Evolutionary conservation across 2,797 vertebrate species (phyloP).

Genomic region (Gambusia yucatana): DNA sequence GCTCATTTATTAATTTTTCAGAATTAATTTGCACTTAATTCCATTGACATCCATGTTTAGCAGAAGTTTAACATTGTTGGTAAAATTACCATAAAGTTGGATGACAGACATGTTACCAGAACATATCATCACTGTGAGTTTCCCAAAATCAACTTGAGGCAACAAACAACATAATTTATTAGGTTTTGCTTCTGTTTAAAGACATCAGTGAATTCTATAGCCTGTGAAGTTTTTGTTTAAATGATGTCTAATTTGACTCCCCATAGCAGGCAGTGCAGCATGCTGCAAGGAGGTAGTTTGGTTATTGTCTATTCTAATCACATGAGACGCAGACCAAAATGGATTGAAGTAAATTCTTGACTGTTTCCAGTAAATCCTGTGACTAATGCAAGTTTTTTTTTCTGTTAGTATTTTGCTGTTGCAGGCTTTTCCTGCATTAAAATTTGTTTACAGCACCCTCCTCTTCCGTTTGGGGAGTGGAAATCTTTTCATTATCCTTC

Average conservation of each 20-base stretch:
- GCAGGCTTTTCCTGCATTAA: not conserved
- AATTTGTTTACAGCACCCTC: not conserved
- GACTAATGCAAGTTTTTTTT: not conserved
- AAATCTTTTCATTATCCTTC: conserved; percentile 3
- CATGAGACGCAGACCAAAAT: not conserved
- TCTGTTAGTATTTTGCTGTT: not conserved
- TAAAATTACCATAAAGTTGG: not conserved
- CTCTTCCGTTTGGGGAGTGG: not conserved
- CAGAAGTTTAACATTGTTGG: not conserved
- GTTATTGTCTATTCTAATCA: not conserved
- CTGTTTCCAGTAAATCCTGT: not conserved
- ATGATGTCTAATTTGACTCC: not conserved
- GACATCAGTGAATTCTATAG: not conserved
- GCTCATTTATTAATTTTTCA: not conserved
- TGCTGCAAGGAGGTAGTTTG: not conserved
- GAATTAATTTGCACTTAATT: not conserved
- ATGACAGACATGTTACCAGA: not conserved
- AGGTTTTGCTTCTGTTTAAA: not conserved
- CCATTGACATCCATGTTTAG: not conserved
- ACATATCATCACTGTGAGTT: not conserved
- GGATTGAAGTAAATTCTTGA: not conserved
- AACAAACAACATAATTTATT: not conserved
- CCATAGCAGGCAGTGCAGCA: not conserved
- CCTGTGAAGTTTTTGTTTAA: not conserved
- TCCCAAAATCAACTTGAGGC: not conserved